phyloP scores from a whole-genome alignment of 1,140 invertebrate genomes.

The Stratiolaelaps scimitus region DNA sequence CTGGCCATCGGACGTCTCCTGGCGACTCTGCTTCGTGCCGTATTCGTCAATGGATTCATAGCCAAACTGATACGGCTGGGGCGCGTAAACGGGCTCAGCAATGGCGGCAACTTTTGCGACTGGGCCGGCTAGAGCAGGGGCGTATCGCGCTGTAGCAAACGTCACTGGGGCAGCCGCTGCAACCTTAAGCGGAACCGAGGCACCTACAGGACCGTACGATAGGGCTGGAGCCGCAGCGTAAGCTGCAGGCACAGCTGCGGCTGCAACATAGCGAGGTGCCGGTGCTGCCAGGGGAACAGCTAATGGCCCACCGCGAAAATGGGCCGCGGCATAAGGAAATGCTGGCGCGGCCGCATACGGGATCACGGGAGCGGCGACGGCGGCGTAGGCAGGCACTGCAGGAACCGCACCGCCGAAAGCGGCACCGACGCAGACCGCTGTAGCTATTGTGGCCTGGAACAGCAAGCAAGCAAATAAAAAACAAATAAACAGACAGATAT shows the following conservation, averaged over 20 bases:
- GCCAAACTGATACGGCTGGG: slow-evolving; percentile 33
- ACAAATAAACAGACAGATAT: too few species aligned
- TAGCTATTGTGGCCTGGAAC: neutral
- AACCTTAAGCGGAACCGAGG: slow-evolving; percentile 14
- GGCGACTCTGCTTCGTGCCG: slow-evolving; percentile 33
- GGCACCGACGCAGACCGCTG: neutral
- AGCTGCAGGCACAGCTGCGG: neutral
- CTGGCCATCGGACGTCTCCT: slow-evolving; percentile 32
- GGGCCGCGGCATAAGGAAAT: neutral
- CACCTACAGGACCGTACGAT: neutral
- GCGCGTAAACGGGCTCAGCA: slow-evolving; percentile 34
- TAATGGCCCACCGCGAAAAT: neutral
- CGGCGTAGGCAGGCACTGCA: slow-evolving; percentile 8
- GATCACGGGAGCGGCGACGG: neutral
- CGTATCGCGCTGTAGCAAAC: slow-evolving; percentile 2
- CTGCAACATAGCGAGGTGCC: neutral
- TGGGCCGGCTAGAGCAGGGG: slow-evolving; percentile 6
- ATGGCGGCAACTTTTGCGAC: slow-evolving; percentile 29
- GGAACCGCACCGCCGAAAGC: neutral
- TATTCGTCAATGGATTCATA: slow-evolving; percentile 35
- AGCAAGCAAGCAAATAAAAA: neutral
- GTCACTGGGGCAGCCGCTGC: slow-evolving; percentile 7
- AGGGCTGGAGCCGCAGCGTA: neutral
- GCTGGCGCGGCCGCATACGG: neutral
- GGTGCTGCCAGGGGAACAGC: neutral